phyloP scores from a whole-genome alignment of 2,888 invertebrate species.

The Drosophila rubida region DNA sequence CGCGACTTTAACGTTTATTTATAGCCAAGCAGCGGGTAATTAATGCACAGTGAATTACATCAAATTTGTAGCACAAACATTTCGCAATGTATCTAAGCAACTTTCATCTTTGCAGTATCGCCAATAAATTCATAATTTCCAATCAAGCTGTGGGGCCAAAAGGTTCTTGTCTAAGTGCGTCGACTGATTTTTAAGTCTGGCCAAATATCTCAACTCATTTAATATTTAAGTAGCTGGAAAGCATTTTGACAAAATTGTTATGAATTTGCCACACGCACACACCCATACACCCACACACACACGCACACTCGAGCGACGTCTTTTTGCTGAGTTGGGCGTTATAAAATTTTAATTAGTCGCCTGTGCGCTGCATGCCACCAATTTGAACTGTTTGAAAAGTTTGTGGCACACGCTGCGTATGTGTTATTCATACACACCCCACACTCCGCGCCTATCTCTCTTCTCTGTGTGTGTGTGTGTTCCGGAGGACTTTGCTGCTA shows the following conservation, averaged over 20 bases:
- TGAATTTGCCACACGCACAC: constrained; percentile 63
- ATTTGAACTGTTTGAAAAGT: constrained; percentile 77
- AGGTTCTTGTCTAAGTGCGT: constrained; percentile 12
- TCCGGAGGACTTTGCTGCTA: constrained; percentile 6
- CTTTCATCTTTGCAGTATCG: neutral
- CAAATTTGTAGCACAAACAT: neutral
- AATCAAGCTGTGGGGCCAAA: constrained; percentile 7
- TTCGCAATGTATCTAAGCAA: neutral
- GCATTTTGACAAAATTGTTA: constrained; percentile 77
- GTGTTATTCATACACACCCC: constrained; percentile 69
- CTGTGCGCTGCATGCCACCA: constrained; percentile 70
- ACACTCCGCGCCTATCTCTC: constrained; percentile 12
- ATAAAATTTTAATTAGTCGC: constrained; percentile 78
- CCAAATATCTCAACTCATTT: constrained; percentile 64
- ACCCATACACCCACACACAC: neutral
- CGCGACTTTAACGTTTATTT: too few relatives aligned
- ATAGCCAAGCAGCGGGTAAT: neutral
- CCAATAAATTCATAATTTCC: neutral
- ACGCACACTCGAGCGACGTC: neutral
- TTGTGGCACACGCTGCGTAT: constrained; percentile 76
- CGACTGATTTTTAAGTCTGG: constrained; percentile 52
- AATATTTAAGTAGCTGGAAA: constrained; percentile 73
- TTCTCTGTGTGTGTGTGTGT: neutral
- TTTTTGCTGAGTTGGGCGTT: constrained; percentile 58
- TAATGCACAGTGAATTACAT: neutral